A percentile compares a stretch with the other conserved stretches of the same genome.
phyloP scores from a whole-genome alignment of 1,140 invertebrate genomes.

The Bombus consobrinus region DNA sequence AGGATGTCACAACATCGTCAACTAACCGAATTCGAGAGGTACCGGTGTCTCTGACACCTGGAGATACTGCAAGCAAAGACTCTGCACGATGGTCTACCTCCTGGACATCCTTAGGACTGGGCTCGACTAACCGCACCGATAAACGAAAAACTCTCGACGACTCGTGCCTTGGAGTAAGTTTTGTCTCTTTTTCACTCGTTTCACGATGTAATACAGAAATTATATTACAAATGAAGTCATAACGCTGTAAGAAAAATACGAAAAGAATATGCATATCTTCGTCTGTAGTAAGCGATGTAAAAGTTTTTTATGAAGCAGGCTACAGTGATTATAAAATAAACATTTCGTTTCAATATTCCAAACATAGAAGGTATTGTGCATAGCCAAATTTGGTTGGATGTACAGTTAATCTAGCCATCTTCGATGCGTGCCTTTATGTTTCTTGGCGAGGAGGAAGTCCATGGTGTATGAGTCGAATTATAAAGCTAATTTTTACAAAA shows the following conservation, averaged over 20 bases:
- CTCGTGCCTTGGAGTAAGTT: constrained; percentile 85
- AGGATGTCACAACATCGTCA: constrained; percentile 80
- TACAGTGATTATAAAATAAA: neutral
- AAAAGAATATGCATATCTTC: neutral
- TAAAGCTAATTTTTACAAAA: constrained; percentile 2
- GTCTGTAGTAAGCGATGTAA: neutral
- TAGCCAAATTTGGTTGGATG: constrained; percentile 23
- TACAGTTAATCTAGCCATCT: constrained; percentile 28
- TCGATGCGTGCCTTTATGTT: constrained; percentile 18
- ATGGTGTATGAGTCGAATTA: constrained; percentile 32
- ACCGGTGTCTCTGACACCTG: constrained; percentile 73
- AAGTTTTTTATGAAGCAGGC: neutral
- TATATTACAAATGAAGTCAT: neutral
- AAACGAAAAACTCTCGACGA: constrained; percentile 86
- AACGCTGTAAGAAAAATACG: neutral
- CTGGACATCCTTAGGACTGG: constrained; percentile 83
- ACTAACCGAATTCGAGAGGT: constrained; percentile 72
- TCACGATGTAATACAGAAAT: neutral
- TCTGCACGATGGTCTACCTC: constrained; percentile 79
- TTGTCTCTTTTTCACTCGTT: neutral
- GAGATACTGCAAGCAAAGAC: constrained; percentile 79
- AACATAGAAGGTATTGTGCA: constrained; percentile 9
- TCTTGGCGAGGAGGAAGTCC: constrained; percentile 29
- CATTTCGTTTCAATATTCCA: constrained; percentile 22
- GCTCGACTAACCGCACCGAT: constrained; percentile 80